phyloP scores from a whole-genome alignment of 2,888 invertebrate genomes.

The Nomada hirtipes region DNA sequence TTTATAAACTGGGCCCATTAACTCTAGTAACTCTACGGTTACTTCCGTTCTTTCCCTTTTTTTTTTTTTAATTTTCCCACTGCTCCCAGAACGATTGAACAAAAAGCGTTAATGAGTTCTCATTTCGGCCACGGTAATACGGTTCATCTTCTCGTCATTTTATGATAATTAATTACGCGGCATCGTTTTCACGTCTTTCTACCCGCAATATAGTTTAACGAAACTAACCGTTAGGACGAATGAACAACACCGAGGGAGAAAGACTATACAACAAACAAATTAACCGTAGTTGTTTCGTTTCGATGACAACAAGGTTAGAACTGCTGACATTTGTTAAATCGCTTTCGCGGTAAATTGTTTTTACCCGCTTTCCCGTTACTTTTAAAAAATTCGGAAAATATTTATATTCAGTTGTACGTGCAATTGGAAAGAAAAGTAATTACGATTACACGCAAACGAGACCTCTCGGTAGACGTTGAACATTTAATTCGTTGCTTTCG shows the following conservation, averaged over 20 bases:
- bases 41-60: not conserved
- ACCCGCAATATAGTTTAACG: not conserved
- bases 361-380: no score
- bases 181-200: conserved; percentile 2
- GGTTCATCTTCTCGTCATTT: conserved; percentile 5
- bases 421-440: conserved; percentile 25
- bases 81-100: not conserved
- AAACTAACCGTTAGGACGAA: not conserved
- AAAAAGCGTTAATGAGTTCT: conserved; percentile 27
- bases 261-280: conserved; percentile 47
- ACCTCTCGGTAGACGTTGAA: conserved; percentile 25
- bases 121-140: not conserved
- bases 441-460: conserved; percentile 10
- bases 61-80: not conserved
- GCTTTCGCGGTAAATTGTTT: no score
- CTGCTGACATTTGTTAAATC: not conserved
- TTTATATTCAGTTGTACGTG: not conserved
- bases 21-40: no score
- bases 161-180: conserved; percentile 28
- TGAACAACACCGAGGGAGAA: not conserved
- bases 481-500: conserved; percentile 27
- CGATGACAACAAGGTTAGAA: conserved; percentile 10
- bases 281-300: conserved; percentile 46
- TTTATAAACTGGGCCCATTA: conserved; percentile 8
- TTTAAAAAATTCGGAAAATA: no score